Conservation (phyloP, 2,113 vertebrate genomes). For the Variabilichromis moorii region DNA sequence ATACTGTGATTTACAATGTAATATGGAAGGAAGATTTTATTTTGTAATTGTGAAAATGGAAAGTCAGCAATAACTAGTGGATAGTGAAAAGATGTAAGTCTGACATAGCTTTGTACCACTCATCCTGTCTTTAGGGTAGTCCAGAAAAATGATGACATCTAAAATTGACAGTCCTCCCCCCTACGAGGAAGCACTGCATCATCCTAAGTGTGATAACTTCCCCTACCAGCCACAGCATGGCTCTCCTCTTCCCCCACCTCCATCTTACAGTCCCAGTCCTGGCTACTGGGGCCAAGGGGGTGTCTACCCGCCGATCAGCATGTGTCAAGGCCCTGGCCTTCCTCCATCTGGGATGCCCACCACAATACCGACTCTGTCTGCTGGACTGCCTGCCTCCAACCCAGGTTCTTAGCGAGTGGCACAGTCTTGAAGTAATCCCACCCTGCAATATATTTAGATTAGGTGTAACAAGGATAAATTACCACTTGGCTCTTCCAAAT, state of each 20-base stretch:
- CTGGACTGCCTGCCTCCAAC: constrained; percentile 51
- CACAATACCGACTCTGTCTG: constrained; percentile 72
- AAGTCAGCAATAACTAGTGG: not conserved
- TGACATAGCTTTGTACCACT: not conserved
- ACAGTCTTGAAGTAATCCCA: not conserved
- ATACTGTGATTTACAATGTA: not conserved
- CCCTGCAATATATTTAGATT: not conserved
- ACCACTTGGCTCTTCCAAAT: not conserved
- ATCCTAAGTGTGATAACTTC: constrained; percentile 30
- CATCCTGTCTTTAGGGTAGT: not conserved
- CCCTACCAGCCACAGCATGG: constrained; percentile 5
- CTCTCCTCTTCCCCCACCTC: constrained; percentile 31
- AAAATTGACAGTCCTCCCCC: constrained; percentile 61
- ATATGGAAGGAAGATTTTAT: not conserved
- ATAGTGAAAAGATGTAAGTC: not conserved
- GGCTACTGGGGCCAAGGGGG: constrained; percentile 42
- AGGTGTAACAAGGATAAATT: not conserved
- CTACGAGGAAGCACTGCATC: constrained; percentile 61
- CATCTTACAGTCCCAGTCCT: constrained; percentile 48
- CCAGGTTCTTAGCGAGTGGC: constrained; percentile 23
- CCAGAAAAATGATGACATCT: constrained; percentile 29
- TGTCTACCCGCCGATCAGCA: constrained; percentile 20
- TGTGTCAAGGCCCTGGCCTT: constrained; percentile 40
- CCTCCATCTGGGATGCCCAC: constrained; percentile 37
- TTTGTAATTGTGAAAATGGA: not conserved